A percentile compares a stretch with the other conserved stretches of the same genome.
phyloP scores from a whole-genome alignment of 2,888 invertebrate species.

The Phyllotreta striolata region DNA sequence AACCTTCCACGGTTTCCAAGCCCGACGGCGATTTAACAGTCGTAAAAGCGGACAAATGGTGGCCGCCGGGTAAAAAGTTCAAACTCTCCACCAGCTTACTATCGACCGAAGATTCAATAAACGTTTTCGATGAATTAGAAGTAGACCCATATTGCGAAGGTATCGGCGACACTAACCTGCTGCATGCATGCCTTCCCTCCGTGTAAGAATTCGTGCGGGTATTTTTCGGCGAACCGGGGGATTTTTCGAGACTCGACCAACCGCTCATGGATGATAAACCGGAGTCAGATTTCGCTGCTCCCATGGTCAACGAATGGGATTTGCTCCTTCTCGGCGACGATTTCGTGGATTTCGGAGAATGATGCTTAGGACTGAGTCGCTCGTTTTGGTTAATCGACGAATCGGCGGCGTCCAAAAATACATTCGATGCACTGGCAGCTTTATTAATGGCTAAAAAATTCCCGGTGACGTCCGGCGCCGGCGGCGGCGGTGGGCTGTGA shows the following conservation, averaged over 20 bases:
- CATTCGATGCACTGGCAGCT: slow-evolving; percentile 53
- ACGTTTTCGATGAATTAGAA: slow-evolving; percentile 57
- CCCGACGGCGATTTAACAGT: slow-evolving; percentile 64
- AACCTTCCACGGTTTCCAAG: slow-evolving; percentile 61
- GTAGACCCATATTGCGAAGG: slow-evolving; percentile 32
- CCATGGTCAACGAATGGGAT: slow-evolving; percentile 69
- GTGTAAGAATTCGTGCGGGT: slow-evolving; percentile 49
- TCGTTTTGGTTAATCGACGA: slow-evolving; percentile 60
- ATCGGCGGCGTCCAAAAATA: slow-evolving; percentile 60
- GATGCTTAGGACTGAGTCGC: slow-evolving; percentile 70
- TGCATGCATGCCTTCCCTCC: slow-evolving; percentile 35
- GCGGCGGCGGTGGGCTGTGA: slow-evolving; percentile 80
- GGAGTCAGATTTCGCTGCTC: slow-evolving; percentile 83
- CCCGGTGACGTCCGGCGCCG: slow-evolving; percentile 72
- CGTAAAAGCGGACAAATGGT: slow-evolving; percentile 66
- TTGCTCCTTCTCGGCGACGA: slow-evolving; percentile 74
- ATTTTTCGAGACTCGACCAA: slow-evolving; percentile 85
- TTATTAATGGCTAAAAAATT: slow-evolving; percentile 57
- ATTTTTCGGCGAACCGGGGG: slow-evolving; percentile 81
- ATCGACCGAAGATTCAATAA: slow-evolving; percentile 68
- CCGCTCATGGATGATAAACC: slow-evolving; percentile 88
- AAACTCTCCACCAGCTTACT: slow-evolving; percentile 57
- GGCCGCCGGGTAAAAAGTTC: slow-evolving; percentile 60
- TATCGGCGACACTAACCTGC: slow-evolving; percentile 43
- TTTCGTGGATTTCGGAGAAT: slow-evolving; percentile 77